These are phyloP conservation scores for Strigamia crassipes DNA, from an alignment of 2,888 invertebrate species.

Conservation along the genomic window DNA sequence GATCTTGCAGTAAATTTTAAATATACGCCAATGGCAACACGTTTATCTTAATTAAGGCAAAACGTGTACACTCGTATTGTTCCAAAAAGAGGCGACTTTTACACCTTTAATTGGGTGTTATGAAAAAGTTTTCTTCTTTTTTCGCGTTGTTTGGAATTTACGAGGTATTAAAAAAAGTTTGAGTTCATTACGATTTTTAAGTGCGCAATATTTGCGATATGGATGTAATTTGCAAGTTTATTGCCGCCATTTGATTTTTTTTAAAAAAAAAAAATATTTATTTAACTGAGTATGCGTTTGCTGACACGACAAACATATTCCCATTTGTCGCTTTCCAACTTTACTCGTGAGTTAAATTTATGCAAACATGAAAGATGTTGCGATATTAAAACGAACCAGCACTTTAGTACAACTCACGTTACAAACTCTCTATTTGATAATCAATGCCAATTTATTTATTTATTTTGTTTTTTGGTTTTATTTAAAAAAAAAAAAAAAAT, in stretches of 20 bases:
- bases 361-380: constrained; percentile 20
- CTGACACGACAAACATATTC: constrained; percentile 9
- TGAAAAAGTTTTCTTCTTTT: too few species aligned
- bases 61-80: too few species aligned
- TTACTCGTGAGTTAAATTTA: constrained; percentile 18
- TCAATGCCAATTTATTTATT: neutral
- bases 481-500: too few species aligned
- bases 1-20: neutral
- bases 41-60: neutral
- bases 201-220: neutral
- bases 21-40: neutral
- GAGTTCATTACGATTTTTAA: neutral
- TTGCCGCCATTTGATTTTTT: constrained; percentile 4
- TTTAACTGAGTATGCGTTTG: neutral
- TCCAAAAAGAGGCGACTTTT: too few species aligned
- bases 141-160: neutral
- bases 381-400: constrained; percentile 18
- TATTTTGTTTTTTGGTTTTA: too few species aligned
- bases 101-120: too few species aligned
- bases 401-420: neutral
- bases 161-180: constrained; percentile 10
- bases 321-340: neutral
- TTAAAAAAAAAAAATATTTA: neutral
- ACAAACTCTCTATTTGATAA: neutral
- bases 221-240: neutral